These are phyloP conservation scores for Athrips mouffetella DNA, from an alignment of 2,888 invertebrate genomes.

Conservation along the genomic window DNA sequence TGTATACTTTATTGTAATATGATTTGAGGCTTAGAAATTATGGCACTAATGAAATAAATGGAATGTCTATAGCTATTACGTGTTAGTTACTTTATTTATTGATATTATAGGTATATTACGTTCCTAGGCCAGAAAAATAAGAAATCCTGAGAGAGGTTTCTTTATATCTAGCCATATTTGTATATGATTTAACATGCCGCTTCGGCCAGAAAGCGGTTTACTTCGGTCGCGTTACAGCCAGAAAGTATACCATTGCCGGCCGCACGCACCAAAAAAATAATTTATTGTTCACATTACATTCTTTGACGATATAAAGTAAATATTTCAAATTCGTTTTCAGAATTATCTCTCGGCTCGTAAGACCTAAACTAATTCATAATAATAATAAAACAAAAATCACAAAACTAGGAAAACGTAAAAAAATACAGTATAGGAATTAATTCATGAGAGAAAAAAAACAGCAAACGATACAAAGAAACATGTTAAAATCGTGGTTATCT, in stretches of 20 bases:
- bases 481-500: conserved; percentile 15
- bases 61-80: conserved; percentile 14
- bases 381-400: conserved; percentile 15
- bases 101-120: not conserved
- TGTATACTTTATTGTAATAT: too few relatives aligned
- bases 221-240: too few relatives aligned
- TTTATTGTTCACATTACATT: too few relatives aligned
- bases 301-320: not conserved
- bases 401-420: conserved; percentile 15
- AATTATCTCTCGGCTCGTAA: conserved; percentile 3
- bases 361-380: not conserved
- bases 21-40: conserved; percentile 15
- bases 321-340: conserved; percentile 10
- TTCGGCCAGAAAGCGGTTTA: too few relatives aligned
- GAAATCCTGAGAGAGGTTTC: too few relatives aligned
- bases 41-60: conserved; percentile 21
- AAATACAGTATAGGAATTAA: conserved; percentile 13
- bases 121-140: too few relatives aligned
- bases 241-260: too few relatives aligned
- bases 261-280: too few relatives aligned
- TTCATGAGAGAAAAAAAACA: conserved; percentile 17
- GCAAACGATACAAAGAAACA: conserved; percentile 13
- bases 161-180: too few relatives aligned
- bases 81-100: not conserved
- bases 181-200: too few relatives aligned